Evolutionary conservation across 1,140 invertebrate genomes (phyloP).

Genomic region (Cryptotermes secundus): DNA sequence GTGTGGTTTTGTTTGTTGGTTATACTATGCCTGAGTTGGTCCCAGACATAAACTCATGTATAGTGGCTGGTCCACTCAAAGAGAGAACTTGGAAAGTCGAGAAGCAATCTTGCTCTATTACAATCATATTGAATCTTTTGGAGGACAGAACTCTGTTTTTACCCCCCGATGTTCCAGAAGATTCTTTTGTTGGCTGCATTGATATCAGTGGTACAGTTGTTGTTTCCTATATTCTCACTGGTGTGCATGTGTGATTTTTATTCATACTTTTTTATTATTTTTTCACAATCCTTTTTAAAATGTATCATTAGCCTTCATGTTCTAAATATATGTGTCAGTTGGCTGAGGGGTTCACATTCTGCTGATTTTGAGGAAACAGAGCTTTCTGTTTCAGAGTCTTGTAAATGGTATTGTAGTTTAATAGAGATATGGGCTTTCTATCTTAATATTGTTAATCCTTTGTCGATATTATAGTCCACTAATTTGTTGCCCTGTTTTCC

Average conservation of each 20-base stretch:
- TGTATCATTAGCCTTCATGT: not conserved
- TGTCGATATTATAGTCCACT: not conserved
- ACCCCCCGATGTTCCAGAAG: not conserved
- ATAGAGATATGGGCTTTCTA: not conserved
- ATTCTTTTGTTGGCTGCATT: not conserved
- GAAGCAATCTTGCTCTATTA: not conserved
- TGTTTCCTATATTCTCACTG: not conserved
- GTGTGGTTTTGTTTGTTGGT: not conserved
- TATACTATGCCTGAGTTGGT: not conserved
- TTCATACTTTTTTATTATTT: not conserved
- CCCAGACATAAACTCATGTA: not conserved
- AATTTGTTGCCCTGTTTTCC: not conserved
- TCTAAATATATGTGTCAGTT: not conserved
- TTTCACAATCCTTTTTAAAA: not conserved
- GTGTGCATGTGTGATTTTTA: not conserved
- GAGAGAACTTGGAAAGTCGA: not conserved
- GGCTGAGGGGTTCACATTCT: not conserved
- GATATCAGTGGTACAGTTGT: not conserved
- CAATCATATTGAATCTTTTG: not conserved
- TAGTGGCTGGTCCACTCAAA: not conserved
- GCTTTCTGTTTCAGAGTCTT: not conserved
- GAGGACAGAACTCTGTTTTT: not conserved
- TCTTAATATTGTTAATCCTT: not conserved
- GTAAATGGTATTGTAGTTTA: not conserved
- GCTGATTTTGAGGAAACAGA: not conserved